These are phyloP conservation scores for Cervus canadensis DNA, from an alignment of 2,113 vertebrate species.

Conservation along the genomic window DNA sequence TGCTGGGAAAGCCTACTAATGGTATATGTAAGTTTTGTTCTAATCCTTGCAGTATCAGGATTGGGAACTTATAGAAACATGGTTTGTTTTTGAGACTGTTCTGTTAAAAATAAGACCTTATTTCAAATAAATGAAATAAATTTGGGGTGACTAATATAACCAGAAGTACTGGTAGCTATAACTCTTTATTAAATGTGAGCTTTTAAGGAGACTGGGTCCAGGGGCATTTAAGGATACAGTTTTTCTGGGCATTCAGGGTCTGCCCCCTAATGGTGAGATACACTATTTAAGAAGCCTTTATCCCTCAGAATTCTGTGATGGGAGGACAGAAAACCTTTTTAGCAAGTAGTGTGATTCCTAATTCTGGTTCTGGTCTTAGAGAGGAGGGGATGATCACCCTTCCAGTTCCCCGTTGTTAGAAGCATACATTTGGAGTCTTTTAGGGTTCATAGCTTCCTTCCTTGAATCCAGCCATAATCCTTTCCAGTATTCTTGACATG, in stretches of 20 bases:
- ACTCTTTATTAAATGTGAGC: background rate
- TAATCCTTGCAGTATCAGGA: background rate
- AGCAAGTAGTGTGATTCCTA: background rate
- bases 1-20: background rate
- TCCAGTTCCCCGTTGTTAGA: background rate
- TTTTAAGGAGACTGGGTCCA: rapidly evolving
- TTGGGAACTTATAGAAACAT: background rate
- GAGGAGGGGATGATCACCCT: background rate
- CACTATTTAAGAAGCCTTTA: background rate
- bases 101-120: background rate
- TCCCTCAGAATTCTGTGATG: background rate
- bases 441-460: background rate
- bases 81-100: background rate
- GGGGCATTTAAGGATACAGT: background rate
- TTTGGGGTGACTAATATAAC: background rate
- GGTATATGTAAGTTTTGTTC: background rate
- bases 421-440: background rate
- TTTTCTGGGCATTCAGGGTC: slow-evolving; percentile 20
- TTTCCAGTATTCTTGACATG: background rate
- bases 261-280: slow-evolving; percentile 48
- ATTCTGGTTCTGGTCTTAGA: background rate
- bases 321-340: background rate
- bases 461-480: background rate
- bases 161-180: background rate
- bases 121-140: background rate